phyloP scores from a whole-genome alignment of 2,888 invertebrate genomes.

The Frankliniella intonsa region DNA sequence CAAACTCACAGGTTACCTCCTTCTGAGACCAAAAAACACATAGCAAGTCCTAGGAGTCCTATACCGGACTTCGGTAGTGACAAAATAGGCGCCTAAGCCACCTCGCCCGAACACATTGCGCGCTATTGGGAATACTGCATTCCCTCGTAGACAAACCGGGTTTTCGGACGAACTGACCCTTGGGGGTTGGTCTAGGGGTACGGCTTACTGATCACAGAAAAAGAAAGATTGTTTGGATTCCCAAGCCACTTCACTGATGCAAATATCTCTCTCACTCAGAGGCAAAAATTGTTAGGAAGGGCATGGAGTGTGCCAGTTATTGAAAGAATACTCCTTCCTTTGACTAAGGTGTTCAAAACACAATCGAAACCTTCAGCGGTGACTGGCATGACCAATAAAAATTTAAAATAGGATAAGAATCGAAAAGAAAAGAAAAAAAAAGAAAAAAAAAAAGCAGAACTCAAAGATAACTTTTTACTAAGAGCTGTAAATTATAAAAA shows the following conservation, averaged over 20 bases:
- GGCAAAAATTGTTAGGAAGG: background rate
- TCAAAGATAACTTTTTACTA: conserved; percentile 9
- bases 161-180: too few species aligned
- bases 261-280: background rate
- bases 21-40: too few species aligned
- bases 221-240: background rate
- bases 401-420: background rate
- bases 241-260: background rate
- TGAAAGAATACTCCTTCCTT: background rate
- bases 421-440: background rate
- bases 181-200: background rate
- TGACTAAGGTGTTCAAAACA: background rate
- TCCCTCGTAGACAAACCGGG: too few species aligned
- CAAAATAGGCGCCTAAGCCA: too few species aligned
- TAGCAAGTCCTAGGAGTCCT: too few species aligned
- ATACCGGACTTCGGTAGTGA: too few species aligned
- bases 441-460: background rate
- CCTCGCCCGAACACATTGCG: too few species aligned
- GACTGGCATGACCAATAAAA: background rate
- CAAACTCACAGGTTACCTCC: too few species aligned
- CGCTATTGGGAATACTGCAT: too few species aligned
- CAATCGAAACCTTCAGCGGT: background rate
- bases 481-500: conserved; percentile 25
- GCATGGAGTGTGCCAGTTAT: background rate
- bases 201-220: background rate